These are phyloP conservation scores for Epinotia brunnichana DNA, from an alignment of 2,888 invertebrate genomes.

Conservation along the genomic window DNA sequence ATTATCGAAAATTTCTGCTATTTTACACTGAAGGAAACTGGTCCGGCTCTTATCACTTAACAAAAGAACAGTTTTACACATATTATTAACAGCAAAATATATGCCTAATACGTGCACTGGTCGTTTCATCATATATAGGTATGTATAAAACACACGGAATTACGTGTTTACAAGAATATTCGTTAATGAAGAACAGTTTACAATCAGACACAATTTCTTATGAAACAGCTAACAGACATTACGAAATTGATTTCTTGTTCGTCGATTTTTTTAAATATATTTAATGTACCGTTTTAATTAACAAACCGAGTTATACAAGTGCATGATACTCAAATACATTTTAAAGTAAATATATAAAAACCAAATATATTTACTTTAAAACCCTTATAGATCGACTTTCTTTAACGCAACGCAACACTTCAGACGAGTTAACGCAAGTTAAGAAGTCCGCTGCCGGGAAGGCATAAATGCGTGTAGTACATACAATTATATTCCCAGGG, in stretches of 20 bases:
- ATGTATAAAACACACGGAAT: conserved; percentile 9
- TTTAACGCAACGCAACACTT: neutral
- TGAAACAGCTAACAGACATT: conserved; percentile 10
- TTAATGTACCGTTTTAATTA: conserved; percentile 1
- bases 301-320: neutral
- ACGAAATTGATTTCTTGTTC: conserved; percentile 8
- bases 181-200: neutral
- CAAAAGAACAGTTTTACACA: conserved; percentile 20
- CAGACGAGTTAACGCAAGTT: neutral
- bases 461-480: neutral
- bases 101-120: conserved; percentile 16
- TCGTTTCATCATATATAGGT: conserved; percentile 3
- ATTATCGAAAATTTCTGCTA: conserved; percentile 9
- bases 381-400: no score
- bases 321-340: no score
- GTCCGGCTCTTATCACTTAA: conserved; percentile 32
- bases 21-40: conserved; percentile 41
- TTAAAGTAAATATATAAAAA: no score
- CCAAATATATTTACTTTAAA: no score
- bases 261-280: conserved; percentile 3
- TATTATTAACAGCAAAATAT: conserved; percentile 32
- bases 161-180: conserved; percentile 28
- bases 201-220: neutral
- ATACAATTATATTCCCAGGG: neutral
- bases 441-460: neutral